Conservation (phyloP, 2,113 vertebrate genomes). For the Maccullochella peelii region DNA sequence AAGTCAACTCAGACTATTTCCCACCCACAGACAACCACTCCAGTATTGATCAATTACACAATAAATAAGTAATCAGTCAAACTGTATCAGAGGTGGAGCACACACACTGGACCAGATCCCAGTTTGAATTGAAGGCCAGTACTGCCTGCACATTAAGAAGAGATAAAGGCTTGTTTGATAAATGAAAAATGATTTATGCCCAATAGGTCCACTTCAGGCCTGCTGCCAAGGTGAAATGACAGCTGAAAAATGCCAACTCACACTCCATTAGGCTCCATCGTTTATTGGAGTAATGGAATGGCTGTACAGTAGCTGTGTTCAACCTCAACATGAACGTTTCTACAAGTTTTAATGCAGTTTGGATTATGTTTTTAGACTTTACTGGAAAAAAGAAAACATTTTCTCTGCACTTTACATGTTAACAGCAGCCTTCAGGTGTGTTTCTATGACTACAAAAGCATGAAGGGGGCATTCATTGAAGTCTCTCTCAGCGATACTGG, state of each 20-base stretch:
- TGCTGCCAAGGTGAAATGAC: constrained; percentile 12
- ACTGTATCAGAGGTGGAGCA: neutral
- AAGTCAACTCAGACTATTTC: neutral
- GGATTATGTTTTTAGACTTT: neutral
- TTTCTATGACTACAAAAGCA: neutral
- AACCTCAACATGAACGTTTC: neutral
- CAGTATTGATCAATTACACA: constrained; percentile 14
- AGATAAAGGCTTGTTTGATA: constrained; percentile 20
- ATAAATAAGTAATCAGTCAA: constrained; percentile 13
- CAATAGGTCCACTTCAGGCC: constrained; percentile 3
- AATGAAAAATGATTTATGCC: constrained; percentile 8
- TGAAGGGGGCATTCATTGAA: neutral
- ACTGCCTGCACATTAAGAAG: neutral
- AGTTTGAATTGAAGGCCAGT: neutral
- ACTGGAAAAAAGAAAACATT: neutral
- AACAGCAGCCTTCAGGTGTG: neutral
- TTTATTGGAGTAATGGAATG: neutral
- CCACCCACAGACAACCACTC: neutral
- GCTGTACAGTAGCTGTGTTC: neutral
- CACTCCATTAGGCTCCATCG: constrained; percentile 5
- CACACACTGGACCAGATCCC: neutral
- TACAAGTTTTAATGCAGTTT: neutral
- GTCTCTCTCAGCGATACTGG: neutral
- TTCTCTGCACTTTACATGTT: neutral
- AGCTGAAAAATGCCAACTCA: constrained; percentile 19